phyloP scores from a whole-genome alignment of 2,888 invertebrate genomes.

The Sympetrum striolatum region DNA sequence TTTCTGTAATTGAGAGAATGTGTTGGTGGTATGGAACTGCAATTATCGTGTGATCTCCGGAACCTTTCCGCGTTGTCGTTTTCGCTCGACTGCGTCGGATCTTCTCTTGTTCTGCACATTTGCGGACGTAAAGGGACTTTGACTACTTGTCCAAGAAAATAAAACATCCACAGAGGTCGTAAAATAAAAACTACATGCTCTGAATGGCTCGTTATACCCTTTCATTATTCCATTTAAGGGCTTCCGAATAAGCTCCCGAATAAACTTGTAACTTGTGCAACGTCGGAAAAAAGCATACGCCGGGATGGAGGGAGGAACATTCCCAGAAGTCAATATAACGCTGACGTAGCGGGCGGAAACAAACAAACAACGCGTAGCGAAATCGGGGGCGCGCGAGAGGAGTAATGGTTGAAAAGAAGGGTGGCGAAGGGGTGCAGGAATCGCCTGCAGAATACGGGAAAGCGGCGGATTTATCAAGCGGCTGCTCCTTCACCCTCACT shows the following conservation, averaged over 20 bases:
- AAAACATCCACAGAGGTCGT: neutral
- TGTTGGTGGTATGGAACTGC: no score
- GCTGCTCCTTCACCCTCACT: neutral
- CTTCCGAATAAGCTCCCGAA: neutral
- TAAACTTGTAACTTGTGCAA: neutral
- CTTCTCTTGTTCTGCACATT: no score
- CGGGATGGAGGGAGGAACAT: neutral
- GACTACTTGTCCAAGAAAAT: neutral
- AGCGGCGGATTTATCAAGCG: neutral
- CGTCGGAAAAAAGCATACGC: neutral
- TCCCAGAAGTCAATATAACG: conserved; percentile 16
- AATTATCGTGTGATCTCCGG: no score
- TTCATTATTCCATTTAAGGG: neutral
- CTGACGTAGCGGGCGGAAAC: conserved; percentile 25
- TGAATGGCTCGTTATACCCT: neutral
- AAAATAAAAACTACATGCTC: neutral
- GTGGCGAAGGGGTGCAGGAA: neutral
- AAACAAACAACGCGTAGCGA: conserved; percentile 9
- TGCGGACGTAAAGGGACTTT: no score
- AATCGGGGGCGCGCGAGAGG: neutral
- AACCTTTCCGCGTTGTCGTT: no score
- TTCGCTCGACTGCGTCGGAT: no score
- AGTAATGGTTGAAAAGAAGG: neutral
- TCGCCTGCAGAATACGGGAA: neutral
- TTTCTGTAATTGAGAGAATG: no score